Conservation (phyloP, 2,888 invertebrate species). For the Acanthopleura granulata region DNA sequence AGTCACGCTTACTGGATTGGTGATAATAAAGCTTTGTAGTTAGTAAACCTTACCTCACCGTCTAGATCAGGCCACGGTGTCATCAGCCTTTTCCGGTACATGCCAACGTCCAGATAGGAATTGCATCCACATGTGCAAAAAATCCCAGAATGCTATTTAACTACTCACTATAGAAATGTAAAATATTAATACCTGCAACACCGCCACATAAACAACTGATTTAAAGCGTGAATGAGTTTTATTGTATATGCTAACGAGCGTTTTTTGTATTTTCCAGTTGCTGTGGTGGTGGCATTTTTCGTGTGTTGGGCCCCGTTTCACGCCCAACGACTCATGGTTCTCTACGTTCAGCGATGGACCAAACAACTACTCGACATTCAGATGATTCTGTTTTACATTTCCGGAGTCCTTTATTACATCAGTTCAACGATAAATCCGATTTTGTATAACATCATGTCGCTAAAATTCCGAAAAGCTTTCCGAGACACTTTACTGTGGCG, state of each 20-base stretch:
- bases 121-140: too few species aligned
- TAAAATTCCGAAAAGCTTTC: conserved; percentile 92
- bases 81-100: too few species aligned
- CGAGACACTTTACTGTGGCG: conserved; percentile 74
- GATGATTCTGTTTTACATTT: conserved; percentile 82
- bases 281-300: conserved; percentile 66
- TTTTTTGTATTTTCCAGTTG: conserved; percentile 58
- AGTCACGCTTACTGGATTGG: too few species aligned
- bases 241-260: neutral
- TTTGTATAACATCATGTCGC: conserved; percentile 94
- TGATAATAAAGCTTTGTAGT: too few species aligned
- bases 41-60: too few species aligned
- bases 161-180: too few species aligned
- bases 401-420: conserved; percentile 91
- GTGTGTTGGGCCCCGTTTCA: conserved; percentile 67
- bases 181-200: too few species aligned
- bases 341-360: conserved; percentile 72
- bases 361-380: conserved; percentile 75
- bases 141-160: too few species aligned
- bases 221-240: neutral
- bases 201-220: too few species aligned
- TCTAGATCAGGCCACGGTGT: too few species aligned
- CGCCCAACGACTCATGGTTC: conserved; percentile 75
- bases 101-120: too few species aligned
- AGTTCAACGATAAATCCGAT: conserved; percentile 94